These are phyloP conservation scores for Diarsia rubi DNA, from an alignment of 2,888 invertebrate species.

Conservation along the genomic window DNA sequence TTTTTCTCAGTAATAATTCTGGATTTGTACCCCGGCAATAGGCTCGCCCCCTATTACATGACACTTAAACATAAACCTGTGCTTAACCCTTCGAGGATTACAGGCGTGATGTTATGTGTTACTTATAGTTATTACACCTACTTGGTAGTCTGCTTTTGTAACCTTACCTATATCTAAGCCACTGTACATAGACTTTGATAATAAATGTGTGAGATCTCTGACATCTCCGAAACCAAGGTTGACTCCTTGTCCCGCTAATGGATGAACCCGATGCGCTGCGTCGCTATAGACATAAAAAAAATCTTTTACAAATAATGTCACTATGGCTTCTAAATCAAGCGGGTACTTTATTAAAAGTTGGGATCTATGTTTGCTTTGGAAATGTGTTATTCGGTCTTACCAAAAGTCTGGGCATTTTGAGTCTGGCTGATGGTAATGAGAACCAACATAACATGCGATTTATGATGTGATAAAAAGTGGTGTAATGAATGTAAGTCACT, in stretches of 20 bases:
- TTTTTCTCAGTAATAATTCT: too few species aligned
- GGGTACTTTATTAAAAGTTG: neutral
- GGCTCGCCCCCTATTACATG: too few species aligned
- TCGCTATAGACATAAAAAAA: constrained; percentile 90
- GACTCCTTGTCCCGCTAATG: constrained; percentile 99
- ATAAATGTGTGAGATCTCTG: constrained; percentile 92
- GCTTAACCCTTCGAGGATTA: too few species aligned
- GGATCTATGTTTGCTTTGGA: neutral
- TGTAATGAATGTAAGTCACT: too few species aligned
- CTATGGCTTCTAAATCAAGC: neutral
- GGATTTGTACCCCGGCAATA: too few species aligned
- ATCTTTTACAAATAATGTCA: neutral
- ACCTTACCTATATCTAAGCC: constrained; percentile 94
- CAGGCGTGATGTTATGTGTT: too few species aligned
- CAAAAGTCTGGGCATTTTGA: neutral
- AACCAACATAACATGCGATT: neutral
- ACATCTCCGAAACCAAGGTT: constrained; percentile 99
- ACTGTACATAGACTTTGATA: constrained; percentile 93
- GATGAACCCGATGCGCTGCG: constrained; percentile 98
- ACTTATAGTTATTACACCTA: neutral
- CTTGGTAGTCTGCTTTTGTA: neutral
- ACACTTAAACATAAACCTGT: too few species aligned
- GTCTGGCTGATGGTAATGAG: neutral
- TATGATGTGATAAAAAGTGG: neutral
- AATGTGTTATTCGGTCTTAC: neutral